Conservation (phyloP, 2,113 vertebrate species). For the Indicator maculatus region DNA sequence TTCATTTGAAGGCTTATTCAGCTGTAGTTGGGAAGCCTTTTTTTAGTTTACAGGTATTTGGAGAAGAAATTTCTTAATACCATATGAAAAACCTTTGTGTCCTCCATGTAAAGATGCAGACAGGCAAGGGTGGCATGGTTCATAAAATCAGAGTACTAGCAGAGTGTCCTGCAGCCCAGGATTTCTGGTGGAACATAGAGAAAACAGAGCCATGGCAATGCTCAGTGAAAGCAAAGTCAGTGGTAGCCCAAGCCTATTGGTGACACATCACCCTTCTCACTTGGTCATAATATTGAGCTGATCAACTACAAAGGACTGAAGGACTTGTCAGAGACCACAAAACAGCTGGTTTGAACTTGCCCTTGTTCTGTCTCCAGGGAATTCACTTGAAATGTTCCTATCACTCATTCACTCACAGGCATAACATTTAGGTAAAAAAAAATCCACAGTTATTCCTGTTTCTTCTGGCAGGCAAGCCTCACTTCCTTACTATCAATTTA, state of each 20-base stretch:
- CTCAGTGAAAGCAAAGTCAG: background rate
- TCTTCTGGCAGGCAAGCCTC: background rate
- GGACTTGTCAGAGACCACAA: background rate
- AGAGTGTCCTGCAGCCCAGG: background rate
- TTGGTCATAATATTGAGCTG: background rate
- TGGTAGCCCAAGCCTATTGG: accelerated
- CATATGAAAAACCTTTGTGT: background rate
- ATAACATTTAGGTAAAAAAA: background rate
- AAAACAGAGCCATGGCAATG: background rate
- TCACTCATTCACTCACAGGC: background rate
- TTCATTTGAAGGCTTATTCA: background rate
- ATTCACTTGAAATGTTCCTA: background rate
- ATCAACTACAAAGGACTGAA: background rate
- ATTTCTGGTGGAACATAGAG: background rate
- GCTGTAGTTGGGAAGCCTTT: background rate
- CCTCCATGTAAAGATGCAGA: background rate
- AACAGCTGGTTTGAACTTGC: background rate
- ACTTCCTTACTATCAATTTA: background rate
- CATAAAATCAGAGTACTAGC: background rate
- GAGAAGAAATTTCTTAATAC: background rate
- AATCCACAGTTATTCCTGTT: accelerated
- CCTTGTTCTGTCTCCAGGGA: background rate
- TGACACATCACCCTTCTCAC: background rate
- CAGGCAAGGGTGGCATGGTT: background rate
- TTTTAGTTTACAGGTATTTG: accelerated